These are phyloP conservation scores for Laticauda laticaudata DNA, from an alignment of 2,113 vertebrate genomes.

Conservation along the genomic window DNA sequence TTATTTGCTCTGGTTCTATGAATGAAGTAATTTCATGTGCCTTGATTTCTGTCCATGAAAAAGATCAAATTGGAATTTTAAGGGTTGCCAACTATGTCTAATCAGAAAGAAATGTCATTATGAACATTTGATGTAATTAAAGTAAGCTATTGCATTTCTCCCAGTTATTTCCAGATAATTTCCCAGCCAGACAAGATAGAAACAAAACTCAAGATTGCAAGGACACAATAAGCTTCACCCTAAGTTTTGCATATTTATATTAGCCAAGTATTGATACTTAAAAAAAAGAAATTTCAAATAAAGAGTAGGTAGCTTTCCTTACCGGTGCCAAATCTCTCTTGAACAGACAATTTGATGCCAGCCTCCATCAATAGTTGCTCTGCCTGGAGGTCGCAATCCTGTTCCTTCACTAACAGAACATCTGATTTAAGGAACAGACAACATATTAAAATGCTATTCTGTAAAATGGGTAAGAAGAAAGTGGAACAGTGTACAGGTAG, in stretches of 20 bases:
- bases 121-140: not conserved
- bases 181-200: not conserved
- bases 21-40: not conserved
- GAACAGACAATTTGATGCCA: slow-evolving; percentile 79
- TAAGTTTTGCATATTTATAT: not conserved
- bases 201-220: not conserved
- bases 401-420: slow-evolving; percentile 72
- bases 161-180: not conserved
- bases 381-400: slow-evolving; percentile 63
- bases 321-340: slow-evolving; percentile 94
- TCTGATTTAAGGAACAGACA: slow-evolving; percentile 62
- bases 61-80: not conserved
- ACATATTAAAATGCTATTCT: not conserved
- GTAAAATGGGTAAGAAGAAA: not conserved
- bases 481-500: not conserved
- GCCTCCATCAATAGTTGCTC: slow-evolving; percentile 75
- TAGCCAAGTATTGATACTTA: not conserved
- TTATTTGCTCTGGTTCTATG: not conserved
- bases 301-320: slow-evolving; percentile 27
- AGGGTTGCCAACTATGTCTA: not conserved
- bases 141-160: not conserved
- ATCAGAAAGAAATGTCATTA: not conserved
- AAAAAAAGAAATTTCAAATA: not conserved
- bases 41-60: not conserved
- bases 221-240: not conserved